Evolutionary conservation across 2,113 vertebrate genomes (phyloP).

Genomic region (Hyla sarda): DNA sequence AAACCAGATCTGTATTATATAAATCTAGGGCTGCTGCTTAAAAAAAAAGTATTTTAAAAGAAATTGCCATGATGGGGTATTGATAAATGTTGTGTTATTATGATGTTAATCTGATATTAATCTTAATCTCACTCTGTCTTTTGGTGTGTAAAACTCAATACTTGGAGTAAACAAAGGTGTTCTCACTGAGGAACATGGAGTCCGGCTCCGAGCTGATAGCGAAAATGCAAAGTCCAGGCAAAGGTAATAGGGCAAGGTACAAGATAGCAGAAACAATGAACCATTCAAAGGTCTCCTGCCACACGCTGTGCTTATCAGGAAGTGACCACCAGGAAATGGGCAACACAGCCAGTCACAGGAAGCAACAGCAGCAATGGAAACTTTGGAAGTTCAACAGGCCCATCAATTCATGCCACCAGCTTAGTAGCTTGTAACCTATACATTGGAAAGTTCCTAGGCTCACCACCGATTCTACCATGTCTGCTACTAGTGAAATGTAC

Average conservation of each 20-base stretch:
- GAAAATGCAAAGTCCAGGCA: constrained; percentile 26
- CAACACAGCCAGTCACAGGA: background rate
- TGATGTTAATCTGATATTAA: background rate
- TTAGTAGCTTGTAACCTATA: background rate
- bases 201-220: constrained; percentile 12
- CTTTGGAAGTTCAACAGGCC: background rate
- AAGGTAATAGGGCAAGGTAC: constrained; percentile 14
- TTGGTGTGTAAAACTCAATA: background rate
- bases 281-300: constrained; percentile 8
- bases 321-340: constrained; percentile 9
- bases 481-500: background rate
- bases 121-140: background rate
- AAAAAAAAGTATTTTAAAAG: no score
- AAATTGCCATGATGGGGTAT: no score
- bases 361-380: background rate
- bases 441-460: background rate
- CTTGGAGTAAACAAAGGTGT: background rate
- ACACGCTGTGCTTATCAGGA: constrained; percentile 5
- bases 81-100: no score
- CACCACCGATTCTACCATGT: background rate
- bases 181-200: background rate
- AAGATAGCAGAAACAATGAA: constrained; percentile 37
- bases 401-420: background rate
- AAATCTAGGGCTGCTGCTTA: no score
- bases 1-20: no score